phyloP scores from a whole-genome alignment of 2,888 invertebrate species.

The Pandemis cinnamomeana region DNA sequence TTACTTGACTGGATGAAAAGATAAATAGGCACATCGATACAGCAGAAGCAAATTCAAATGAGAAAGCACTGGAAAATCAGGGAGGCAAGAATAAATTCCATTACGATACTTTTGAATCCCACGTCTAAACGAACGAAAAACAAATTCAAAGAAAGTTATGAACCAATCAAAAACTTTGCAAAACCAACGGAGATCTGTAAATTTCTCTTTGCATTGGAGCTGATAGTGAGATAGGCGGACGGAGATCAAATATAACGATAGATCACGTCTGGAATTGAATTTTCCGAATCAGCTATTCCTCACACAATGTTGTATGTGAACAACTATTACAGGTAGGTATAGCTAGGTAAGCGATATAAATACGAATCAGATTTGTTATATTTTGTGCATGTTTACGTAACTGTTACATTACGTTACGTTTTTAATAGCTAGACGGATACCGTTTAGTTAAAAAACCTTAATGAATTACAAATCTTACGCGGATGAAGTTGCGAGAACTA shows the following conservation, averaged over 20 bases:
- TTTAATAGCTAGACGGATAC: too few relatives aligned
- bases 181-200: conserved; percentile 28
- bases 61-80: neutral
- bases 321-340: conserved; percentile 6
- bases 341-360: neutral
- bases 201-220: conserved; percentile 38
- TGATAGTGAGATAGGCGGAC: conserved; percentile 44
- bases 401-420: too few relatives aligned
- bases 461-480: too few relatives aligned
- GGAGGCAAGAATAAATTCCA: neutral
- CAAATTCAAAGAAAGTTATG: conserved; percentile 36
- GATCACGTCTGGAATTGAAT: conserved; percentile 61
- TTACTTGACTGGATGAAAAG: neutral
- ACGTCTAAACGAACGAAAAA: conserved; percentile 21
- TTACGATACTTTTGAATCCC: conserved; percentile 9
- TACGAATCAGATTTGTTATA: too few relatives aligned
- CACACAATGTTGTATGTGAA: conserved; percentile 3
- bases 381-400: too few relatives aligned
- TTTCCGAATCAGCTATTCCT: conserved; percentile 46
- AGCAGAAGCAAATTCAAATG: neutral
- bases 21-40: neutral
- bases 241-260: conserved; percentile 55
- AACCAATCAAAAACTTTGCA: conserved; percentile 42
- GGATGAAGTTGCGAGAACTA: too few relatives aligned
- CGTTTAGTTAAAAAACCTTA: too few relatives aligned